Evolutionary conservation across 2,888 invertebrate species (phyloP), one percentile per base, ranked within the genome.

Genomic region (Ophraella communa): DNA sequence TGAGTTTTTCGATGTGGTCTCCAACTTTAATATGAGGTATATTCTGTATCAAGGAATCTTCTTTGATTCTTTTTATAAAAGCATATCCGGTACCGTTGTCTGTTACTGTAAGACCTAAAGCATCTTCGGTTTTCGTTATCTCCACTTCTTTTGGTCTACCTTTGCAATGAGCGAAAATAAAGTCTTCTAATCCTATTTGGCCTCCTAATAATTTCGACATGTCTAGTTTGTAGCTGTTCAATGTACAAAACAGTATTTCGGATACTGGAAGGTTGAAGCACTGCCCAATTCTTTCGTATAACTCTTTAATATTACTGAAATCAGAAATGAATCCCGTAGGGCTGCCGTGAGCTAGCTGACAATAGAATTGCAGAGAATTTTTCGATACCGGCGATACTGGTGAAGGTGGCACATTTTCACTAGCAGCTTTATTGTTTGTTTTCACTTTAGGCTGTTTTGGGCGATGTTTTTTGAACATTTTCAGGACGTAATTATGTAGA

Each of bases 61-160:
- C 95, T 81, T 94, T 95, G 78, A 99, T 96, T 70, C 96, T 87
- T 83, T 99, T 99, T 68, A 99, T 96, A 83, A 99, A 99, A 10
- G 97, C 94, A 81, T 94, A 96, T 21, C 98, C 98, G 17, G 95
- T 94, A 0, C 98, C 98, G 83, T 99, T 99, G 81, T 99, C 98
- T 20, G 98, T 98, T 63, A 99, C 97, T 27, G 98, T 98, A 66
- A 99, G 85, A n/a, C 99, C 99, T 61, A 99, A 84, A 0, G 97
- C 93, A 76, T 96, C 95, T 82, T 97, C 96, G 5, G 92, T 89
- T 86, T 99, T 99, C 1, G 91, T 87, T 60, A 99, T 88, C 84
- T 97, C 96, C 59, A 98, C 91, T 84, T 98, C 98, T 81, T 98
- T 98, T 4, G 95, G 92, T 71, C 94, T 90, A 7, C 98, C 98